Evolutionary conservation across 2,888 invertebrate genomes (phyloP).

Genomic region (Pantelozetes paolii): DNA sequence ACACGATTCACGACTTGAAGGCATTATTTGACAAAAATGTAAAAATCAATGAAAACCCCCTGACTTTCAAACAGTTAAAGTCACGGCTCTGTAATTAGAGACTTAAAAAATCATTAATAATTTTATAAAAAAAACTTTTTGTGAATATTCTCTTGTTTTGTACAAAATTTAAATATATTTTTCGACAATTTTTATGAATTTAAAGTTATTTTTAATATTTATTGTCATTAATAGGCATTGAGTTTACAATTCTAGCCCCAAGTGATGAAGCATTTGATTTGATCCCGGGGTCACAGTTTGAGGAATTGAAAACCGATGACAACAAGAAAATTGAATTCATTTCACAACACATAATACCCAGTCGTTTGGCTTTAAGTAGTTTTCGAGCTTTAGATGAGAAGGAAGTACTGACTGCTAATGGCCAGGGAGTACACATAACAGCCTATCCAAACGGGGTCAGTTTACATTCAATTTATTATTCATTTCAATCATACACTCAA

Average conservation of each 20-base stretch:
- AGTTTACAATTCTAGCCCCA: constrained; percentile 45
- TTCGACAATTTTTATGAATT: too few species aligned
- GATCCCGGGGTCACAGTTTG: constrained; percentile 44
- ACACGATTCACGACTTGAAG: constrained; percentile 6
- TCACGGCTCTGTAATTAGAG: neutral
- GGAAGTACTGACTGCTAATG: neutral
- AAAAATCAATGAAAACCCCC: neutral
- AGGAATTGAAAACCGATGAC: constrained; percentile 42
- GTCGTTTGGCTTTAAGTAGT: constrained; percentile 23
- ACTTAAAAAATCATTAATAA: neutral
- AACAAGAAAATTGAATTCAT: constrained; percentile 44
- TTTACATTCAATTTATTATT: neutral
- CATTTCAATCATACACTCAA: neutral
- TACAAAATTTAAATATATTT: neutral
- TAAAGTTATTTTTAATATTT: neutral
- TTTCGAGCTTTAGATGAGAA: constrained; percentile 15
- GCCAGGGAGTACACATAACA: constrained; percentile 2
- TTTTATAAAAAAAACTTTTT: neutral
- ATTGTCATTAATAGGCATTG: neutral
- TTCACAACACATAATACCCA: constrained; percentile 44
- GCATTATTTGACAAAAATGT: neutral
- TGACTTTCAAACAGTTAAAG: neutral
- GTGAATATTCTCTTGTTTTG: neutral
- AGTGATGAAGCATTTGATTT: constrained; percentile 45
- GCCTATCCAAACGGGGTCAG: constrained; percentile 37